Evolutionary conservation across 2,113 vertebrate genomes (phyloP), one percentile per base, ranked within the genome.

Genomic region (Strix uralensis): DNA sequence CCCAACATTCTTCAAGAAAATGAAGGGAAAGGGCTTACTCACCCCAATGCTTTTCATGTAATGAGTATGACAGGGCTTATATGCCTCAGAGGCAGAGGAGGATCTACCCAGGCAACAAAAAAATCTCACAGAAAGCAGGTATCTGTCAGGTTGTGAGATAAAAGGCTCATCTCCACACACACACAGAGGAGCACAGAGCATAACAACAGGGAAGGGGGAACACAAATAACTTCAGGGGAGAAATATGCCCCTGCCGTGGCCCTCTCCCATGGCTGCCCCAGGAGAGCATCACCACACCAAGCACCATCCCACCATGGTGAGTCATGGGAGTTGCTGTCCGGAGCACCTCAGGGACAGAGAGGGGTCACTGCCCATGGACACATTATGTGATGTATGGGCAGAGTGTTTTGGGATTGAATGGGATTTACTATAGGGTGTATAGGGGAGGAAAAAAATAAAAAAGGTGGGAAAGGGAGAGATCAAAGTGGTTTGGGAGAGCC

Each of bases 331-430:
- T 4, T n/a, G 14, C 20, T 57, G 30, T 30, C 18, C 25, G 16
- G 44, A 71, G 15, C 22, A 57, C 5, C 9, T 5, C 8, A 20
- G 44, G 42, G 32, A 62, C 25, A 65, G 42, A 74, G 12, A 32
- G 6, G 7, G 15, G 8, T 55, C 29, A 38, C 9, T 15, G 32
- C 7, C 32, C 16, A 30, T 10, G 13, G 27, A 5, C 10, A 58
- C 2, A 2, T 29, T 38, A 22, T 1, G 11, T 36, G 10, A 11
- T 54, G 2, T 23, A 73, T 0, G 0, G n/a, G 42, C 63, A 58
- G 17, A 84, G 15, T 9, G 21, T 23, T 81, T 78, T 6, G 32
- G 29, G 32, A 51, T 15, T 29, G 34, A 65, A 49, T 12, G 5
- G 9, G 49, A 69, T 2, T 44, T 36, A 27, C 5, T 5, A 38